Conservation (phyloP, 2,113 vertebrate genomes). For the Cichladusa arquata region DNA sequence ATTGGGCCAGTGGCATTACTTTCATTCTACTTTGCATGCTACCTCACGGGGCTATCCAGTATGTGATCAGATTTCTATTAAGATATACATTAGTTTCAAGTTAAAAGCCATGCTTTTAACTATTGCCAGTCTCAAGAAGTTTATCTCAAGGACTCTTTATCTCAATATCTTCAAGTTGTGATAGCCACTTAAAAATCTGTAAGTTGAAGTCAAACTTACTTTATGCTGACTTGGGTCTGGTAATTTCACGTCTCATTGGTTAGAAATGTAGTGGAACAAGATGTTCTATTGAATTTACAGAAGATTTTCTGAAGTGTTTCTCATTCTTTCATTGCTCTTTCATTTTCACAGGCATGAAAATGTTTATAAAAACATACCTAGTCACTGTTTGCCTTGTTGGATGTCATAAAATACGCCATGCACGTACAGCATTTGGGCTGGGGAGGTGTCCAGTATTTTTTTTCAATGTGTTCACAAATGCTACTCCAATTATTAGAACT, state of each 20-base stretch:
- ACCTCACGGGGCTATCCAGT: not conserved
- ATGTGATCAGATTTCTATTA: not conserved
- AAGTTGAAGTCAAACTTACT: not conserved
- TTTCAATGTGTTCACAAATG: not conserved
- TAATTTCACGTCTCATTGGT: not conserved
- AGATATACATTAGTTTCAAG: not conserved
- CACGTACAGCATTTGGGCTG: not conserved
- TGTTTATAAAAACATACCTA: not conserved
- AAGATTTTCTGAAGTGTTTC: not conserved
- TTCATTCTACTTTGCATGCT: not conserved
- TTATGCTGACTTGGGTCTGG: not conserved
- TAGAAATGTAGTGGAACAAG: not conserved
- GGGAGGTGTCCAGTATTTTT: not conserved
- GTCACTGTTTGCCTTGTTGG: not conserved
- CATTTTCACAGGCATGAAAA: not conserved
- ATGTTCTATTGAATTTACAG: not conserved
- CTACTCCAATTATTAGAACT: not conserved
- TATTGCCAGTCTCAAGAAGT: not conserved
- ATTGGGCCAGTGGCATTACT: not conserved
- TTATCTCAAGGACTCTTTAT: not conserved
- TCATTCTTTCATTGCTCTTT: not conserved
- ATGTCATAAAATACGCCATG: not conserved
- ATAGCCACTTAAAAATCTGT: not conserved
- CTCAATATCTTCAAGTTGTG: not conserved
- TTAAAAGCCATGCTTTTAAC: not conserved